Base-by-base conservation (phyloP, 2,888 invertebrate species). In the Calliphora vomitoria region DNA sequence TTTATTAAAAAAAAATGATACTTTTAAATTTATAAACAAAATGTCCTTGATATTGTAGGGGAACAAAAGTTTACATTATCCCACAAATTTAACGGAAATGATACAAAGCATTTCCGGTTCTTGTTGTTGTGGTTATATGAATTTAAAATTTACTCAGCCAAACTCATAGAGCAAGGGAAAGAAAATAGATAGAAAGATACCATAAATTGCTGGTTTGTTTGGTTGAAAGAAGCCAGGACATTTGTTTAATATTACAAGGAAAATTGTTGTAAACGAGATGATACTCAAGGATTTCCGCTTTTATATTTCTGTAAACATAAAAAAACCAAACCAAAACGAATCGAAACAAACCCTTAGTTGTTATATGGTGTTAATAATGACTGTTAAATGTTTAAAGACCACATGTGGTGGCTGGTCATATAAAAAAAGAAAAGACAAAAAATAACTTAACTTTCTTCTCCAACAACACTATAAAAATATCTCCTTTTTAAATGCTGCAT, bases 81-180 rank as follows among this genome's bases (percentile, higher is more conserved):
- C 35, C 79, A 85, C 85, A 87, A 87, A 85, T 85, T 64, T 81
- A 87, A 87, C 85, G 87, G 87, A 87, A 85, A 87, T 85, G 85
- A 87, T 82, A 87, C 85, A 87, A 87, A 87, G 87, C 87, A 87
- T 85, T 85, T 87, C 87, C 87, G 84, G 60, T 84, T 74, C 53
- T 86, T 69, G 83, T 80, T 20, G n/a, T 20, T 86, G 86, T 86
- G 82, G 86, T 86, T 53, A 31, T 60, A 68, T 18, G 80, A 75
- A 85, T 81, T 81, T 69, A 71, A 75, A 66, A 25, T 25, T 25
- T 25, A 25, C 25, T 25, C 25, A 25, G 25, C 25, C 25, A 25
- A 25, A 25, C 25, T 25, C 5, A 4, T 4, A 35, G 35, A 35
- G 35, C 35, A 6, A 6, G 35, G 6, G 0, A 6, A 84, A 66